Conservation (phyloP, 2,113 vertebrate genomes). For the Platysternon megacephalum region DNA sequence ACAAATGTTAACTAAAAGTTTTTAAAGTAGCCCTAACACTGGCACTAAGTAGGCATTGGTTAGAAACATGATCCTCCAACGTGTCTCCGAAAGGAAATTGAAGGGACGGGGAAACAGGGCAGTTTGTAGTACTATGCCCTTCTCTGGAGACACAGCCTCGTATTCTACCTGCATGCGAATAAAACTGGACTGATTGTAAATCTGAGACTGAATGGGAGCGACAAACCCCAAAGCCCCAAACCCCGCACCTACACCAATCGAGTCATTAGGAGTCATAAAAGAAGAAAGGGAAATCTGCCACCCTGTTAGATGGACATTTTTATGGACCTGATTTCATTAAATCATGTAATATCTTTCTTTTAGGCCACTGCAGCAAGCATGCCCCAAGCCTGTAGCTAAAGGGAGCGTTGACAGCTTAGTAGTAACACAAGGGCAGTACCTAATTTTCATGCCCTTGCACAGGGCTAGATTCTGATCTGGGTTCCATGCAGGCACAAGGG, state of each 20-base stretch:
- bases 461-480: neutral
- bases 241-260: neutral
- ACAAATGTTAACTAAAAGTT: slow-evolving; percentile 26
- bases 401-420: neutral
- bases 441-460: rapidly evolving
- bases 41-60: slow-evolving; percentile 28
- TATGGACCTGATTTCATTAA: neutral
- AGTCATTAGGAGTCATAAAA: rapidly evolving
- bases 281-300: neutral
- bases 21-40: neutral
- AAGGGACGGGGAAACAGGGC: slow-evolving; percentile 27
- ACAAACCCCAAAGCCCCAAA: neutral
- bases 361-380: neutral
- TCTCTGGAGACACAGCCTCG: neutral
- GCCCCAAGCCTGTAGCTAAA: rapidly evolving
- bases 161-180: neutral
- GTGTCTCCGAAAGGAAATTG: slow-evolving; percentile 5
- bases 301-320: neutral
- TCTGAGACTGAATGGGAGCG: neutral
- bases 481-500: neutral
- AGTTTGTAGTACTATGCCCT: neutral
- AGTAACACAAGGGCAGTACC: rapidly evolving
- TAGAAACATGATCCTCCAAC: slow-evolving; percentile 10
- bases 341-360: neutral
- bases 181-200: neutral